Conservation (phyloP, 2,888 invertebrate genomes). For the Eupithecia tripunctaria region DNA sequence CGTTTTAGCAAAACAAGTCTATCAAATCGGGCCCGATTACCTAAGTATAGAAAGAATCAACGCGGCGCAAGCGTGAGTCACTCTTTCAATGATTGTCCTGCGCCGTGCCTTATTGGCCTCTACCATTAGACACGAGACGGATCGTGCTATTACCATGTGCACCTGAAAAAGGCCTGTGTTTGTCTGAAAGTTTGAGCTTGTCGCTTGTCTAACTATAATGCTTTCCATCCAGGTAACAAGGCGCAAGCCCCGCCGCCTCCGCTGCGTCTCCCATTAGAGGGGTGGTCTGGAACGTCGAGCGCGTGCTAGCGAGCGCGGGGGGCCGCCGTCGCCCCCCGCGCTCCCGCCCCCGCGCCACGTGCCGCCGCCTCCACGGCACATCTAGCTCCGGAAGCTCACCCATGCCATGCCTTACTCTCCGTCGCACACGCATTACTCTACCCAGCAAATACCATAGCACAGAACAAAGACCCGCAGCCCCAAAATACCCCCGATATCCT, state of each 20-base stretch:
- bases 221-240: conserved; percentile 73
- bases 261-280: conserved; percentile 81
- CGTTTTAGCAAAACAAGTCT: not conserved
- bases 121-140: not conserved
- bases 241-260: conserved; percentile 87
- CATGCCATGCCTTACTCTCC: conserved; percentile 67
- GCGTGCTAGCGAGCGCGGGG: conserved; percentile 82
- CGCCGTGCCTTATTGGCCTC: not conserved
- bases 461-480: not conserved
- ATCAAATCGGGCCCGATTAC: not conserved
- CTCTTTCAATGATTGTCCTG: not conserved
- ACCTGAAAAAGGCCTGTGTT: not conserved
- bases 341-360: conserved; percentile 46
- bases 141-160: not conserved
- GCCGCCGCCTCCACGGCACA: conserved; percentile 51
- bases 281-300: conserved; percentile 83
- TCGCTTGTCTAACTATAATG: not conserved
- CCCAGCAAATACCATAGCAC: conserved; percentile 64
- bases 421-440: conserved; percentile 71
- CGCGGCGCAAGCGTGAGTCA: not conserved
- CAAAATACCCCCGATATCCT: conserved; percentile 46
- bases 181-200: not conserved
- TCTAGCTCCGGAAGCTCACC: conserved; percentile 63
- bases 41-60: not conserved
- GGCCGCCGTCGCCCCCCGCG: conserved; percentile 60